Evolutionary conservation across 2,888 invertebrate genomes (phyloP), one percentile per base, ranked within the genome.

Genomic region (Eilema sororculum): DNA sequence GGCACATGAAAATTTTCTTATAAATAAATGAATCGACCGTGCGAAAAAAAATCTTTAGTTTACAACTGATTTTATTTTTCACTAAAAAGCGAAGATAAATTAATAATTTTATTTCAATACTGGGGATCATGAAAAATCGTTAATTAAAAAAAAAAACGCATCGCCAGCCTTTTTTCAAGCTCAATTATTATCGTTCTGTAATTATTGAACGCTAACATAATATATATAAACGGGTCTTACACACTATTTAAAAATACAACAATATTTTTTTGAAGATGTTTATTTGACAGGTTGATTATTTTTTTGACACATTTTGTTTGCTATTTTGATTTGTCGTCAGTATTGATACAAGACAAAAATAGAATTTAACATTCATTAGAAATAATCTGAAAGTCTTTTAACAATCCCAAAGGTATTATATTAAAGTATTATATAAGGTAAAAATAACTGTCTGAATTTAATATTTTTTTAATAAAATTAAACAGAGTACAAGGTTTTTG

Each of bases 1-100:
- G 95, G 95, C 95, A 95, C 95, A 95, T 95, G 95, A 92, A 94
- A 93, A 89, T 91, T 91, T 78, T 83, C 92, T 93, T 95, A 94
- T 83, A 89, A 93, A 93, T 87, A 92, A 93, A 95, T 89, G 85
- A 92, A 91, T 87, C 81, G 83, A 86, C 81, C 84, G 81, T 84
- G 85, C 86, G 82, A 84, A 72, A 84, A 84, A 76, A 71, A 80
- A 74, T 56, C 30, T 78, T 69, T 69, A 72, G 46, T 68, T 76
- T 67, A 65, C 63, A 77, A 81, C 69, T 68, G 61, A 76, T 76
- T 70, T 72, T 78, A 73, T 64, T 72, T 52, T 72, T 76, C 70
- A 77, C 77, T 75, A 80, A 82, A 75, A 84, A 86, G 84, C 86
- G 76, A 83, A 85, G 67, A 41, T 67, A 77, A 73, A 77, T 68